Conservation (phyloP, 2,888 invertebrate species). For the Lithophane leautieri region DNA sequence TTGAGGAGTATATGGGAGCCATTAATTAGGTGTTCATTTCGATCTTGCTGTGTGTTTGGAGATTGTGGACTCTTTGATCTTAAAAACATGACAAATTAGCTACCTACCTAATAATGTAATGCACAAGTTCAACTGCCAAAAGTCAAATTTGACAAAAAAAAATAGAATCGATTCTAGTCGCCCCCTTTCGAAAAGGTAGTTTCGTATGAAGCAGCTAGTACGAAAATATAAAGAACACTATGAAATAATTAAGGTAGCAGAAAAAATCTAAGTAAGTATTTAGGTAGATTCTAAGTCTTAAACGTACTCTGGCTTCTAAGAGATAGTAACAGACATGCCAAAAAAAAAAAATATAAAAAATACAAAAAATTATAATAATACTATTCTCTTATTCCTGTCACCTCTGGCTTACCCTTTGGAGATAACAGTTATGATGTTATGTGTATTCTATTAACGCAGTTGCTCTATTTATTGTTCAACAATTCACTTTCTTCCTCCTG, state of each 20-base stretch:
- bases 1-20: conserved; percentile 30
- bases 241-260: neutral
- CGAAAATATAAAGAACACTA: too few relatives aligned
- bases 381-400: neutral
- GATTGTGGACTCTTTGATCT: neutral
- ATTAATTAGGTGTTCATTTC: conserved; percentile 22
- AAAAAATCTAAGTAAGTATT: too few relatives aligned
- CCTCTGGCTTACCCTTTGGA: too few relatives aligned
- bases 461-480: too few relatives aligned
- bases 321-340: too few relatives aligned
- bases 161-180: too few relatives aligned
- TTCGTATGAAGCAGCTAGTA: too few relatives aligned
- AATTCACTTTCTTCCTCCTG: neutral
- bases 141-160: too few relatives aligned
- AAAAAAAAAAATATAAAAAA: too few relatives aligned
- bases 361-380: too few relatives aligned
- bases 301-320: neutral
- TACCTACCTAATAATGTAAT: neutral
- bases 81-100: neutral
- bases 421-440: neutral
- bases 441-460: neutral
- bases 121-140: neutral
- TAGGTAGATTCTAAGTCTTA: neutral
- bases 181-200: too few relatives aligned
- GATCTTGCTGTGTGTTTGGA: neutral